Evolutionary conservation across 2,888 invertebrate species (phyloP).

Genomic region (Schizaphis graminum): DNA sequence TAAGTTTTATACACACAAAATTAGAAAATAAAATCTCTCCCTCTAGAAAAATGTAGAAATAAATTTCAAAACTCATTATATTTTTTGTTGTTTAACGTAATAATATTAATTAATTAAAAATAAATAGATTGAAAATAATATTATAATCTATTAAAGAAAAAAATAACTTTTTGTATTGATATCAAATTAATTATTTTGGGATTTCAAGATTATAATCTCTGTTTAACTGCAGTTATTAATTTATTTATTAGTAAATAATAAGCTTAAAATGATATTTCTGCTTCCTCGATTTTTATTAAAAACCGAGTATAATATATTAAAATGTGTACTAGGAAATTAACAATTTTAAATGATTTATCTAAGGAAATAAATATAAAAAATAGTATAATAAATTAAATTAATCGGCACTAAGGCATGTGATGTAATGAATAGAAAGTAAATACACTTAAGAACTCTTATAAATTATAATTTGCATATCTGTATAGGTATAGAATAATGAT

Average conservation of each 20-base stretch:
- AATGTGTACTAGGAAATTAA: background rate
- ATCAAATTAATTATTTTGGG: background rate
- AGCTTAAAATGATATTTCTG: background rate
- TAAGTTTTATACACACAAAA: too few relatives aligned
- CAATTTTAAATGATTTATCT: background rate
- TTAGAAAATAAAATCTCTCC: too few relatives aligned
- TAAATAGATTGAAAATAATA: too few relatives aligned
- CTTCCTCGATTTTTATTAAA: too few relatives aligned
- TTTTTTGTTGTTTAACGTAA: background rate
- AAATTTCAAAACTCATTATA: background rate
- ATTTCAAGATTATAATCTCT: background rate
- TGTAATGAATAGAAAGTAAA: slow-evolving; percentile 2
- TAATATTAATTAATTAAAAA: too few relatives aligned
- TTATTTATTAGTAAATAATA: background rate
- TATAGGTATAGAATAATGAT: background rate
- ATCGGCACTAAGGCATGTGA: background rate
- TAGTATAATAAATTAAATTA: background rate
- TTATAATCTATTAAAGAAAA: background rate
- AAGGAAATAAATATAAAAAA: background rate
- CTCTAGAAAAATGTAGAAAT: background rate
- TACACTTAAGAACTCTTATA: background rate
- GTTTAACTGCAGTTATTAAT: background rate
- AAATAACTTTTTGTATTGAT: background rate
- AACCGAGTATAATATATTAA: too few relatives aligned
- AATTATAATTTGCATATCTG: background rate